Evolutionary conservation across 2,113 vertebrate genomes (phyloP).

Genomic region (Caranx melampygus): DNA sequence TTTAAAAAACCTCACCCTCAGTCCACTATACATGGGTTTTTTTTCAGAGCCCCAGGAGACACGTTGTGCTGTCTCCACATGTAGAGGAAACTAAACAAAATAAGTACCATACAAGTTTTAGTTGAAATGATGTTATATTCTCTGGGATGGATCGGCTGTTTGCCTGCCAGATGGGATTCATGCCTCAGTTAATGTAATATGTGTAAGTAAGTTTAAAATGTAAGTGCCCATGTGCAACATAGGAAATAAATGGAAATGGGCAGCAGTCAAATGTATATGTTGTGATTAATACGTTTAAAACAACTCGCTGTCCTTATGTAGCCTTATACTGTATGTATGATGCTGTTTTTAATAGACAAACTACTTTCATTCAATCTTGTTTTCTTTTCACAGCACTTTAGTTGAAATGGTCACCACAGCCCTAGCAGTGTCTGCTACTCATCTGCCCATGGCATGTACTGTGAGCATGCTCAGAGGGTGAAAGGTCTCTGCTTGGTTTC

Average conservation of each 20-base stretch:
- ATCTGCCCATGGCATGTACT: constrained; percentile 57
- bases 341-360: neutral
- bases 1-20: no score
- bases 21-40: no score
- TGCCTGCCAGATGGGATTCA: neutral
- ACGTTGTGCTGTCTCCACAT: no score
- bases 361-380: constrained; percentile 53
- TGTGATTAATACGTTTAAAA: neutral
- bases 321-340: neutral
- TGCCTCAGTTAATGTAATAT: neutral
- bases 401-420: constrained; percentile 31
- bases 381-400: constrained; percentile 63
- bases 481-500: constrained; percentile 30
- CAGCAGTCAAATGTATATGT: neutral
- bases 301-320: neutral
- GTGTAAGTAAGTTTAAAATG: no score
- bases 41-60: neutral
- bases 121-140: neutral
- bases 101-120: neutral
- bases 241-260: neutral
- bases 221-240: neutral
- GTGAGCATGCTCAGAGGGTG: constrained; percentile 63
- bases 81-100: neutral
- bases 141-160: neutral
- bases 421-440: constrained; percentile 41